Percentiles rank a stretch among this genome's conserved stretches.
Conservation (phyloP, 2,797 vertebrate genomes). For the Rhyacichthys aspro region DNA sequence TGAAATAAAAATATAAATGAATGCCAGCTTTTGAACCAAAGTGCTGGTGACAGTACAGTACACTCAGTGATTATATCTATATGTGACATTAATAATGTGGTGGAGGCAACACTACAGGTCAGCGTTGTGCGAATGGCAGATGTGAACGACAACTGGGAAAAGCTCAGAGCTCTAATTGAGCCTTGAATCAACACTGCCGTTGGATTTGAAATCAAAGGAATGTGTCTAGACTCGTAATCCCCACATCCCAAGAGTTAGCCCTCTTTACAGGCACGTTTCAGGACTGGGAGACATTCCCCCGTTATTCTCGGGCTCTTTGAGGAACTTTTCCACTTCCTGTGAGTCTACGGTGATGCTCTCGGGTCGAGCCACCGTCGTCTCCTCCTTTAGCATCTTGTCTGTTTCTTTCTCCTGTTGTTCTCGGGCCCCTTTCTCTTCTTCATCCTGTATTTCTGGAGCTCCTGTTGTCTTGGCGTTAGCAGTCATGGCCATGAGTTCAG, state of each 20-base stretch:
- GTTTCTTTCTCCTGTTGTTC: constrained; percentile 47
- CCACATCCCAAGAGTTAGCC: not conserved
- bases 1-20: not conserved
- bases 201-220: not conserved
- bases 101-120: not conserved
- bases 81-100: not conserved
- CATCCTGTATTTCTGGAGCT: constrained; percentile 59
- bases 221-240: not conserved
- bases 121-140: not conserved
- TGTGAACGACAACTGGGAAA: constrained; percentile 8
- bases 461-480: constrained; percentile 58
- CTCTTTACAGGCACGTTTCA: constrained; percentile 60
- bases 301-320: constrained; percentile 53
- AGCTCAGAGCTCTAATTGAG: constrained; percentile 8
- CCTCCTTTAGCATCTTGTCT: not conserved
- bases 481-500: constrained; percentile 48
- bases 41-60: constrained; percentile 2
- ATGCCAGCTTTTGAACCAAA: constrained; percentile 1
- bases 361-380: constrained; percentile 9
- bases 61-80: not conserved
- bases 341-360: constrained; percentile 44
- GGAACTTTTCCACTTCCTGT: constrained; percentile 58
- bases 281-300: constrained; percentile 30
- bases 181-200: not conserved
- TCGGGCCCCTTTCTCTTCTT: constrained; percentile 42